Conservation (phyloP, 2,888 invertebrate genomes). For the Euclidia mi region DNA sequence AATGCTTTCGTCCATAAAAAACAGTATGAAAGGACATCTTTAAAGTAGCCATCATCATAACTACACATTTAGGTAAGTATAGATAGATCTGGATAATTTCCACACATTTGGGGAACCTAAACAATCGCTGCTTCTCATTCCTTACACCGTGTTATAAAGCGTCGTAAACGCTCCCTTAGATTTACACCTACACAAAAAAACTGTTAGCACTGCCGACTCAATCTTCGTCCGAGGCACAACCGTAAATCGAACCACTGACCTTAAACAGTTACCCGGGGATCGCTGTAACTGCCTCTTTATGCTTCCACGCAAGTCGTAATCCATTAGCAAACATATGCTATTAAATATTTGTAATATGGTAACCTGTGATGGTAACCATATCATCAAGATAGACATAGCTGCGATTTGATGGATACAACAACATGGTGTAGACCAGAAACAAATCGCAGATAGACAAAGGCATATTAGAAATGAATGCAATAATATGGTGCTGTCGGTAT, state of each 20-base stretch:
- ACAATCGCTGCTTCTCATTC: conserved; percentile 55
- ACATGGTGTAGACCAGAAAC: too few relatives aligned
- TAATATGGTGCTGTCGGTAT: too few relatives aligned
- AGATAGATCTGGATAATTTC: too few relatives aligned
- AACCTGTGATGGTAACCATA: too few relatives aligned
- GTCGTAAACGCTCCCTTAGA: conserved; percentile 83
- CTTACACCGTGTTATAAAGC: conserved; percentile 51
- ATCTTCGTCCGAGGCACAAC: conserved; percentile 73
- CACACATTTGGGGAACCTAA: too few relatives aligned
- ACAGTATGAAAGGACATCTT: too few relatives aligned
- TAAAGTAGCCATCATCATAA: too few relatives aligned
- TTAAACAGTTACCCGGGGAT: conserved; percentile 58
- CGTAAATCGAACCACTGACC: conserved; percentile 71
- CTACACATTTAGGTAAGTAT: not conserved
- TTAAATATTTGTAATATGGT: not conserved
- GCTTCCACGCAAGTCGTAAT: conserved; percentile 12
- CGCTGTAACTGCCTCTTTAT: conserved; percentile 50
- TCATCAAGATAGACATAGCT: too few relatives aligned
- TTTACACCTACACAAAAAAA: conserved; percentile 89
- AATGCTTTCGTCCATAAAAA: too few relatives aligned
- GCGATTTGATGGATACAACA: too few relatives aligned
- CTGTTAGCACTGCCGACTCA: conserved; percentile 80
- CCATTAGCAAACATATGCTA: conserved; percentile 14
- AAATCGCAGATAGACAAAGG: too few relatives aligned
- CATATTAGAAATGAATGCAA: too few relatives aligned